Evolutionary conservation across 2,888 invertebrate genomes (phyloP), one percentile per base, ranked within the genome.

Genomic region (Tetranychus piercei): DNA sequence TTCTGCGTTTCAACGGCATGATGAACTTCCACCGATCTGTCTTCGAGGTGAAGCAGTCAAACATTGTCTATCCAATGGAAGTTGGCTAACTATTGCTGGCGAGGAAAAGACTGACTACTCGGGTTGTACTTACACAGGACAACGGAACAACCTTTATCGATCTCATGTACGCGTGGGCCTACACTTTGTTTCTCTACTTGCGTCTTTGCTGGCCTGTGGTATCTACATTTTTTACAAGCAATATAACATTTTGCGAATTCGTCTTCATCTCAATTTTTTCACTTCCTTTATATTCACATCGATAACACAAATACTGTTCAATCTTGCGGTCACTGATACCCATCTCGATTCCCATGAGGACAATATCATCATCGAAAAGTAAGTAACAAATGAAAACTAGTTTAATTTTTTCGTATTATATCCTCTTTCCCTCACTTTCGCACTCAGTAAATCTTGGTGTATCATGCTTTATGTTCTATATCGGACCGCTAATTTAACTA

Each of bases 261-360:
- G 83, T 0, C 80, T 88, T 44, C 87, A 88, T 77, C 83, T 88
- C 76, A 88, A 87, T 80, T 81, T 88, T 45, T 81, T 88, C 1
- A 83, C 86, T 6, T 84, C 86, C 2, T 86, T 88, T 67, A 82
- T 87, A 1, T 74, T 86, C 1, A 84, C 87, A 77, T 87, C 71
- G 8, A 71, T 71, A 6, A 23, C 71, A n/a, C 18, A n/a, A 8
- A 71, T 71, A 7, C 20, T 23, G 9, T 71, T 71, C 20, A 71
- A 71, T n/a, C n/a, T 71, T 8, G 18, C 8, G 23, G 43, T 71
- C 23, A 18, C 23, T 8, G 71, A 43, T 43, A 43, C 23, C 23
- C 71, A 71, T 71, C 71, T 71, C n/a, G 71, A 71, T 34, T 66
- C 66, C 20, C 23, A 71, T 23, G 23, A 71, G 23, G 71, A 43